Conservation (phyloP, 1,140 invertebrate genomes). For the Hermatobates lingyangjiaoensis region DNA sequence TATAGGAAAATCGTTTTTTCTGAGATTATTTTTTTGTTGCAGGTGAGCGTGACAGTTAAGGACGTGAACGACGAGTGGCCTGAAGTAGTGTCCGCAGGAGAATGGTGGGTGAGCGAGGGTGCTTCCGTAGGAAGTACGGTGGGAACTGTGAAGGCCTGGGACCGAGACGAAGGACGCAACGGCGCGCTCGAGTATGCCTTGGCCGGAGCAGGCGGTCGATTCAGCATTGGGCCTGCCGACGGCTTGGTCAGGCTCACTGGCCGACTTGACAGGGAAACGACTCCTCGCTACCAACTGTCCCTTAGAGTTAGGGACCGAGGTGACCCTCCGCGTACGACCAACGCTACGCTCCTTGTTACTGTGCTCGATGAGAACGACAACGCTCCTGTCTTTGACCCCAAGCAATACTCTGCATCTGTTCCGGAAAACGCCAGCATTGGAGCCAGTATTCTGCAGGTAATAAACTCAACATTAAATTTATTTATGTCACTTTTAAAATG, state of each 20-base stretch:
- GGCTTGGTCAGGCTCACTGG: slow-evolving; percentile 66
- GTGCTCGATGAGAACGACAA: slow-evolving; percentile 90
- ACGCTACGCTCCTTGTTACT: slow-evolving; percentile 45
- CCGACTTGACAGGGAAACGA: slow-evolving; percentile 57
- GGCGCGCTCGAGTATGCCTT: slow-evolving; percentile 79
- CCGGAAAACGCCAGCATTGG: slow-evolving; percentile 87
- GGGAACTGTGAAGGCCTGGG: slow-evolving; percentile 74
- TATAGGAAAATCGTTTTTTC: not conserved
- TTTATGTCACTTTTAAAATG: too few relatives aligned
- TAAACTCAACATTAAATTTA: too few relatives aligned
- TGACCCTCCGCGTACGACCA: slow-evolving; percentile 54
- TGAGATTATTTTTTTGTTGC: too few relatives aligned
- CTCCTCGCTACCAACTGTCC: slow-evolving; percentile 40
- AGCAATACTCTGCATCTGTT: slow-evolving; percentile 68
- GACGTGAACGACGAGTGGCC: slow-evolving; percentile 92
- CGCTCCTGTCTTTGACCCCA: slow-evolving; percentile 71
- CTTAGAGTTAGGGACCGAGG: slow-evolving; percentile 68
- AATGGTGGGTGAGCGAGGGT: slow-evolving; percentile 64
- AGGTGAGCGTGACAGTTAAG: slow-evolving; percentile 71
- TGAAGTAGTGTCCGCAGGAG: slow-evolving; percentile 65
- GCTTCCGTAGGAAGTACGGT: slow-evolving; percentile 74
- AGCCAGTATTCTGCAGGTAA: slow-evolving; percentile 65
- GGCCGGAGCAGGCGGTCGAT: slow-evolving; percentile 34
- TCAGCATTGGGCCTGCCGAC: slow-evolving; percentile 70
- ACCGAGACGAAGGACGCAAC: slow-evolving; percentile 84